Evolutionary conservation across 2,113 vertebrate species (phyloP).

Genomic region (Antidorcas marsupialis): DNA sequence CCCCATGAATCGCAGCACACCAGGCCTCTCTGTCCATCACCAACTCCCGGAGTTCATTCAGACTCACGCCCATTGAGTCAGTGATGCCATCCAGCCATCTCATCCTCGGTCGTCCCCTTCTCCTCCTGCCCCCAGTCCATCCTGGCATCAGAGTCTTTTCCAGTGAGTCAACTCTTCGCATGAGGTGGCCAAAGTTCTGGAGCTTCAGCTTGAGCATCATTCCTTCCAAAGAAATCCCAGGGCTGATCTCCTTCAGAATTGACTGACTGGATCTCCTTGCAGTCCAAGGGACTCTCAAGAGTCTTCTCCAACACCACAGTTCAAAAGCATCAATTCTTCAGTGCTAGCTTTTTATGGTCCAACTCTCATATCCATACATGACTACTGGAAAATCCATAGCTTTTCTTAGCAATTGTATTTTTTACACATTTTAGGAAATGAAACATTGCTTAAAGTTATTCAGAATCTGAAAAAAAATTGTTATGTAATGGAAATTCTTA

Average conservation of each 20-base stretch:
- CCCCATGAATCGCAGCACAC: background rate
- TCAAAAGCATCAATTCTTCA: background rate
- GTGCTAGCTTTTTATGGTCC: background rate
- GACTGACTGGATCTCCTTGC: background rate
- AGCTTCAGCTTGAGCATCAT: background rate
- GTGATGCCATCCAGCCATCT: background rate
- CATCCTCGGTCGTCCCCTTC: background rate
- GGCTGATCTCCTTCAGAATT: background rate
- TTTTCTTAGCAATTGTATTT: slow-evolving; percentile 1
- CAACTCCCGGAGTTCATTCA: background rate
- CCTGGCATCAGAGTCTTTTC: background rate
- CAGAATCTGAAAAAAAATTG: background rate
- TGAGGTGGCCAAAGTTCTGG: background rate
- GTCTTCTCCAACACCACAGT: background rate
- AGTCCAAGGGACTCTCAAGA: background rate
- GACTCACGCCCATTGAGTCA: background rate
- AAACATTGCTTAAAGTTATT: slow-evolving; percentile 39
- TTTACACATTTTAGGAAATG: slow-evolving; percentile 37
- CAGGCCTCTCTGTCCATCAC: background rate
- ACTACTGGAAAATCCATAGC: background rate
- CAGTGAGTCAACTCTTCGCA: background rate
- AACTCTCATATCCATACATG: background rate
- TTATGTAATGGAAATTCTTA: background rate
- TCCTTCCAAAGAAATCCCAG: background rate
- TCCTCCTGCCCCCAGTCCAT: background rate